phyloP scores from a whole-genome alignment of 1,140 invertebrate genomes.

The Holotrichia oblita region DNA sequence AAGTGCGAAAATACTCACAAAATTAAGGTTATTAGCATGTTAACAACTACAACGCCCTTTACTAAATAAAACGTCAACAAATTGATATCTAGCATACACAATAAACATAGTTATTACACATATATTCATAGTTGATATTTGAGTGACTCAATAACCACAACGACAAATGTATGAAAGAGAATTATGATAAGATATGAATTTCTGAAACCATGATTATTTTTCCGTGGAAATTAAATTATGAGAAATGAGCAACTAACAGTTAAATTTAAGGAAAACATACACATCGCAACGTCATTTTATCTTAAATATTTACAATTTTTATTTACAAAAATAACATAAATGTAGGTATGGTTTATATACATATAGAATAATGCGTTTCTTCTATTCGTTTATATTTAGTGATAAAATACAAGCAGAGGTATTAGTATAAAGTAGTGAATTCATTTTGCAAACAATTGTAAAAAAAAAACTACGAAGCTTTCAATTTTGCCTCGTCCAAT shows the following conservation, averaged over 20 bases:
- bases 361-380: neutral
- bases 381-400: neutral
- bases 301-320: too few relatives aligned
- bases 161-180: neutral
- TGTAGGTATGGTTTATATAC: neutral
- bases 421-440: neutral
- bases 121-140: slow-evolving; percentile 1
- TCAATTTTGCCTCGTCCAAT: slow-evolving; percentile 7
- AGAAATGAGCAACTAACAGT: neutral
- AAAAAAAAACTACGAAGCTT: neutral
- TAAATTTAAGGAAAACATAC: too few relatives aligned
- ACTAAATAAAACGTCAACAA: neutral
- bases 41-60: too few relatives aligned
- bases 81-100: neutral
- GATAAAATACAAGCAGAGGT: neutral
- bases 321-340: too few relatives aligned
- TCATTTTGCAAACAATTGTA: neutral
- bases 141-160: neutral
- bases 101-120: neutral
- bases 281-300: too few relatives aligned
- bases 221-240: neutral
- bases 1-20: too few relatives aligned
- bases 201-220: slow-evolving; percentile 4
- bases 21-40: too few relatives aligned
- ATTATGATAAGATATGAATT: neutral